These are phyloP conservation scores for Patiria pectinifera DNA, from an alignment of 53 echinoderm and acorn worm genomes.

Conservation along the genomic window DNA sequence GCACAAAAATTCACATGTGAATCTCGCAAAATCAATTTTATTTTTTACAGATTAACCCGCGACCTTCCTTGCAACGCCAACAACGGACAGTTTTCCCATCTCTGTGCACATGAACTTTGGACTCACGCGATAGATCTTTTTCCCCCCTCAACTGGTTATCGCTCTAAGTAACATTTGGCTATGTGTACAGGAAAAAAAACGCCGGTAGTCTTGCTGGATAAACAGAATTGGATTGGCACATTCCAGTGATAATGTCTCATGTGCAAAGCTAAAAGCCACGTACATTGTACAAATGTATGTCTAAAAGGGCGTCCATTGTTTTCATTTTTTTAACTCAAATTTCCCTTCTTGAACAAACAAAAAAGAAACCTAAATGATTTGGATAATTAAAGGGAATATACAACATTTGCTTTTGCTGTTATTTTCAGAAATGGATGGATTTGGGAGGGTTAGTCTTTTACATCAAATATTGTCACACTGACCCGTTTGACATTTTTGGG, in stretches of 20 bases:
- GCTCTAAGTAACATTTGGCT: not conserved
- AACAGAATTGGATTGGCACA: not conserved
- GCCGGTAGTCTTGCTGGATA: not conserved
- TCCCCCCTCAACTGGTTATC: not conserved
- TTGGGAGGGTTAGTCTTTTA: too few relatives aligned
- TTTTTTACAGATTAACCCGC: constrained; percentile 8
- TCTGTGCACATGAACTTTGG: not conserved
- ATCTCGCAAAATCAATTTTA: not conserved
- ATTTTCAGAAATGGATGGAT: too few relatives aligned
- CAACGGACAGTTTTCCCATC: not conserved
- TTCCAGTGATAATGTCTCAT: not conserved
- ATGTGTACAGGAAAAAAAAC: not conserved
- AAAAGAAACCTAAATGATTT: too few relatives aligned
- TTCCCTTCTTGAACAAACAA: too few relatives aligned
- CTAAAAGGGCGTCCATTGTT: too few relatives aligned
- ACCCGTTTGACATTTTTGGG: too few relatives aligned
- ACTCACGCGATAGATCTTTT: not conserved
- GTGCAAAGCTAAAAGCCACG: not conserved
- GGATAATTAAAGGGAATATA: too few relatives aligned
- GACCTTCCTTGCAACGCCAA: not conserved
- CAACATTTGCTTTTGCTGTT: too few relatives aligned
- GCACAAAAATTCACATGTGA: not conserved
- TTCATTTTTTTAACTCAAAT: too few relatives aligned
- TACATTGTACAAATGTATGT: not conserved
- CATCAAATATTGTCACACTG: too few relatives aligned